A percentile compares a stretch with the other conserved stretches of the same genome.
phyloP scores from a whole-genome alignment of 2,113 vertebrate genomes.

The Ciconia stormi region DNA sequence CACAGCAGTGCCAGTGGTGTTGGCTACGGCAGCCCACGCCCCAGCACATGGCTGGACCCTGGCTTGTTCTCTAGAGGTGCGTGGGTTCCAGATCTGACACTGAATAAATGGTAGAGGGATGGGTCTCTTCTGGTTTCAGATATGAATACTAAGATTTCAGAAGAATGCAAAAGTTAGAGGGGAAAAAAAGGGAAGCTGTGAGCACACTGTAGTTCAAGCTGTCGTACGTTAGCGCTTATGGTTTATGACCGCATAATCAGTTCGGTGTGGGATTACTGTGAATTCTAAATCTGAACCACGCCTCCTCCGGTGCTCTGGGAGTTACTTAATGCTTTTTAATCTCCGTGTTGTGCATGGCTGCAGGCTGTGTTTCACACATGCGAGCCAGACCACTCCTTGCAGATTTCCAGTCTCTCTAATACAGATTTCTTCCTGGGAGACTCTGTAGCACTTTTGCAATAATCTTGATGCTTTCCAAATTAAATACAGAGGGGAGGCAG shows the following conservation, averaged over 20 bases:
- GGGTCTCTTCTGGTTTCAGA: neutral
- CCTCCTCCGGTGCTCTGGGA: neutral
- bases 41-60: rapidly evolving
- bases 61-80: neutral
- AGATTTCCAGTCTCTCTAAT: neutral
- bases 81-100: neutral
- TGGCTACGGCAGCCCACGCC: rapidly evolving
- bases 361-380: neutral
- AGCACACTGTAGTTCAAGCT: neutral
- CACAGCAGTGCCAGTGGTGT: rapidly evolving
- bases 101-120: neutral
- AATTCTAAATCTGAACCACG: neutral
- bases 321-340: neutral
- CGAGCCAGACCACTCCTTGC: neutral
- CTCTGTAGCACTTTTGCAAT: neutral
- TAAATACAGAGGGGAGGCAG: neutral
- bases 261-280: neutral
- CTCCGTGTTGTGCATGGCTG: neutral
- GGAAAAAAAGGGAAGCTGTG: neutral
- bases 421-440: neutral
- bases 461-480: neutral
- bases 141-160: neutral
- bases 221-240: rapidly evolving
- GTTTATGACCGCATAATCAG: neutral
- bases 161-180: neutral